These are phyloP conservation scores for Siniperca knerii DNA, from an alignment of 2,113 vertebrate genomes.

Conservation along the genomic window DNA sequence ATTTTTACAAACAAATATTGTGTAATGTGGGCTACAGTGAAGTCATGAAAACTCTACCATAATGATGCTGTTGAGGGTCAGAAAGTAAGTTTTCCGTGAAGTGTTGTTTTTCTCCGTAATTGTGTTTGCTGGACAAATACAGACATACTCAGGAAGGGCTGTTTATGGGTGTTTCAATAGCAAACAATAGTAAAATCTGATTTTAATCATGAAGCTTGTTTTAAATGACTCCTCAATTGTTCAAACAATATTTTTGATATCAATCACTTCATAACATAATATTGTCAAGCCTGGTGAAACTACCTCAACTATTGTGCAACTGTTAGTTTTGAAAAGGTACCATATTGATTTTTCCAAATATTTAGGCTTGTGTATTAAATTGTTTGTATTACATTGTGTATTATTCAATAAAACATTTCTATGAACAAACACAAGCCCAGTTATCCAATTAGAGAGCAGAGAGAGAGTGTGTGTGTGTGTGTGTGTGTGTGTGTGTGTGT, in stretches of 20 bases:
- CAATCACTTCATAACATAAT: slow-evolving; percentile 38
- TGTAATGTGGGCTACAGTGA: not conserved
- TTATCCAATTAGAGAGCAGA: slow-evolving; percentile 45
- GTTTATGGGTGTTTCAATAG: slow-evolving; percentile 39
- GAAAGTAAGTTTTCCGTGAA: slow-evolving; percentile 17
- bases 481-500: slow-evolving; percentile 22
- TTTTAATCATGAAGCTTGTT: slow-evolving; percentile 48
- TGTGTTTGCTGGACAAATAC: slow-evolving; percentile 55
- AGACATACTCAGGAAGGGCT: slow-evolving; percentile 37
- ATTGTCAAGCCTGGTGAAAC: slow-evolving; percentile 33
- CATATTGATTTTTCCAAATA: slow-evolving; percentile 70
- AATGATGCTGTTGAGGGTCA: not conserved
- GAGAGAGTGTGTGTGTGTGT: slow-evolving; percentile 23
- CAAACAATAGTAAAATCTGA: slow-evolving; percentile 48
- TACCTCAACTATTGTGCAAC: slow-evolving; percentile 53
- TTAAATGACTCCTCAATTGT: slow-evolving; percentile 41
- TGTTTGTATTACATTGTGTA: slow-evolving; percentile 58
- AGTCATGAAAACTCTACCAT: not conserved
- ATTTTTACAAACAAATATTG: not conserved
- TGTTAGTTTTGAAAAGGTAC: slow-evolving; percentile 59
- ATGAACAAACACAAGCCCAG: slow-evolving; percentile 50
- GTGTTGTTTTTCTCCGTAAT: slow-evolving; percentile 6
- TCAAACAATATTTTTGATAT: slow-evolving; percentile 53
- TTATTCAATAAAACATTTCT: slow-evolving; percentile 74
- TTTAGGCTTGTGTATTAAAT: slow-evolving; percentile 72